Percentiles rank a stretch among this genome's conserved stretches.
Conservation (phyloP, 2,113 vertebrate species). For the Pangasianodon hypophthalmus region DNA sequence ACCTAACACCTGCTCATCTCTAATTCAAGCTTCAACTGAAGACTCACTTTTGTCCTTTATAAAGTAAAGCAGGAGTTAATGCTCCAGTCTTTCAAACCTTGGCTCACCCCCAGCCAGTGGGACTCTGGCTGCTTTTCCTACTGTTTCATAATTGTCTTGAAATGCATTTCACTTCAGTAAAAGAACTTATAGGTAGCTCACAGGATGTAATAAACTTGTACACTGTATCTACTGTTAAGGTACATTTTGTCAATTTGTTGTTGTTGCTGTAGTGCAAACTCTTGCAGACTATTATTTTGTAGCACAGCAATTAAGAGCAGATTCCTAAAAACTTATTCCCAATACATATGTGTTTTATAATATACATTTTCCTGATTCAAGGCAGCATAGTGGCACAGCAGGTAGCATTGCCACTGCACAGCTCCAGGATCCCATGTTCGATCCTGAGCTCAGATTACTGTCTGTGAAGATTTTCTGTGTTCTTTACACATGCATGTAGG, state of each 20-base stretch:
- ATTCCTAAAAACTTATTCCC: no score
- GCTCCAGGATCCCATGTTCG: not conserved
- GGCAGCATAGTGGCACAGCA: not conserved
- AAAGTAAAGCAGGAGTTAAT: not conserved
- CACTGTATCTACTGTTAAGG: not conserved
- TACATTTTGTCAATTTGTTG: not conserved
- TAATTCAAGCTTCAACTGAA: not conserved
- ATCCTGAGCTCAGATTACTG: not conserved
- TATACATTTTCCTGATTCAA: not conserved
- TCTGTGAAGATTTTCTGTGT: not conserved
- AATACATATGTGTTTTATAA: not conserved
- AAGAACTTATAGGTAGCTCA: not conserved
- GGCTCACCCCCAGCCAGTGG: not conserved
- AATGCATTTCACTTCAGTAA: not conserved
- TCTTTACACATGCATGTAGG: not conserved
- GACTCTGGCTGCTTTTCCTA: not conserved
- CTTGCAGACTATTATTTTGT: not conserved
- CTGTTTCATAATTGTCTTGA: not conserved
- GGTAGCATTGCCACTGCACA: not conserved
- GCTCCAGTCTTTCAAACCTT: not conserved
- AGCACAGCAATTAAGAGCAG: not conserved
- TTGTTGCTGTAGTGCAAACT: not conserved
- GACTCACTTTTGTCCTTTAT: not conserved
- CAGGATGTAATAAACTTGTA: not conserved
- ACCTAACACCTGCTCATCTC: constrained; percentile 18